These are phyloP conservation scores for Norana najaformis DNA, from an alignment of 2,888 invertebrate genomes.

Conservation along the genomic window DNA sequence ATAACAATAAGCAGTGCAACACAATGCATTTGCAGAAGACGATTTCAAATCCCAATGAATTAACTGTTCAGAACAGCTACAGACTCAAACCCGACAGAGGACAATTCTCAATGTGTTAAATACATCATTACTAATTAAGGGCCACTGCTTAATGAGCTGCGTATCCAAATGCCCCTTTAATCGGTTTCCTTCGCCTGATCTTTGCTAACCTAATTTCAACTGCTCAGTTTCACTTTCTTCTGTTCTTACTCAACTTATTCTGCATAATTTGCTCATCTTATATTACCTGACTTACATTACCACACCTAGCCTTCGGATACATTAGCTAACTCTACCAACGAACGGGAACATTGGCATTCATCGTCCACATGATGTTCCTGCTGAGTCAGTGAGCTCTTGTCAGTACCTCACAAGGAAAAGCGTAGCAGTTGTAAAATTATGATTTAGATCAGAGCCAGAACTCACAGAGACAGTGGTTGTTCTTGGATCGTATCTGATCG, in stretches of 20 bases:
- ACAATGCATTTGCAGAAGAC: not conserved
- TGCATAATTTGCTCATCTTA: too few species aligned
- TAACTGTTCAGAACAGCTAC: not conserved
- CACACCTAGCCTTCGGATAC: too few species aligned
- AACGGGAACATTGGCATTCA: not conserved
- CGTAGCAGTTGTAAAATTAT: not conserved
- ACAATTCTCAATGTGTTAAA: not conserved
- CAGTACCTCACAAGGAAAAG: not conserved
- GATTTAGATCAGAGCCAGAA: too few species aligned
- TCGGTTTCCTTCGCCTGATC: too few species aligned
- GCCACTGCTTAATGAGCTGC: too few species aligned
- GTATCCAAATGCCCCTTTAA: too few species aligned
- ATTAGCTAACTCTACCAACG: too few species aligned
- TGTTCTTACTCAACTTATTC: too few species aligned
- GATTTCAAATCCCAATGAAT: not conserved
- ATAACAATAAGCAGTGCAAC: not conserved
- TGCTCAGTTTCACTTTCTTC: too few species aligned
- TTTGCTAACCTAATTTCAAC: too few species aligned
- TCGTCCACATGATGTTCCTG: not conserved
- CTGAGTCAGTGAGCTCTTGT: not conserved
- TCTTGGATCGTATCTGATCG: conserved; percentile 21
- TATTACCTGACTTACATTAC: too few species aligned
- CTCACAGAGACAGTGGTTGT: not conserved
- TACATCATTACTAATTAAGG: not conserved
- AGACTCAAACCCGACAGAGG: not conserved